Base-by-base conservation (phyloP, 1,140 invertebrate species). In the Cydia splendana region DNA sequence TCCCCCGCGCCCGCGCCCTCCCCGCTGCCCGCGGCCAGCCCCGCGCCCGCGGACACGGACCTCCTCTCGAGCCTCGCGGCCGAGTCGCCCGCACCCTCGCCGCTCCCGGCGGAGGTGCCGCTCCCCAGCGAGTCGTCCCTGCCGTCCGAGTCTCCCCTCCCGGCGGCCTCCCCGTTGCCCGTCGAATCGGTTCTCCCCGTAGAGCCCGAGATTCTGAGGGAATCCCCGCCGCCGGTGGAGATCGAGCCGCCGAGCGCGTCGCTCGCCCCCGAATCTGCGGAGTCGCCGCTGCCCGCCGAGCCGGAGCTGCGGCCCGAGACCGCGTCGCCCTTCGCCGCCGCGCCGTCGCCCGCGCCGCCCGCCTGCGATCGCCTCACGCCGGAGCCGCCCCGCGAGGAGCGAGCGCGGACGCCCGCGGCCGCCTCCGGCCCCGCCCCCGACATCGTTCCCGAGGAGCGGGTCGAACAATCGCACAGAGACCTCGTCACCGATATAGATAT, bases 401-500 rank as follows among this genome's bases (percentile, higher is more conserved):
- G 20, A 30, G 0, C 65, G 65, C 76, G 34, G 20, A 48, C 69
- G 18, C 24, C 45, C 65, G 80, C 82, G n/a, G 74, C 76, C 13
- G 75, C 76, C 13, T 71, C 77, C 28, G 85, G 84, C 12, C 87
- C 89, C 18, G 81, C 91, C 9, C 89, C 91, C 45, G 91, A 91
- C 42, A 80, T 91, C 12, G 83, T 91, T n/a, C 86, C 91, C 15
- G 87, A 89, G 6, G 82, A 86, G 53, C 83, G 82, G 10, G 69
- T 51, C 24, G 79, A 77, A 13, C 45, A 75, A 18, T 2, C 28
- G n/a, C 84, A 84, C 57, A 75, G 83, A 34, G 89, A 89, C 65
- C 83, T 90, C 77, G 86, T 92, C 75, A 92, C 89, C 18, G 90
- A 92, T 53, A 87, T 92, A 74, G 88, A 91, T 62, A 88, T 90